Evolutionary conservation across 2,797 vertebrate genomes (phyloP).

Genomic region (Smutsia temminckii): DNA sequence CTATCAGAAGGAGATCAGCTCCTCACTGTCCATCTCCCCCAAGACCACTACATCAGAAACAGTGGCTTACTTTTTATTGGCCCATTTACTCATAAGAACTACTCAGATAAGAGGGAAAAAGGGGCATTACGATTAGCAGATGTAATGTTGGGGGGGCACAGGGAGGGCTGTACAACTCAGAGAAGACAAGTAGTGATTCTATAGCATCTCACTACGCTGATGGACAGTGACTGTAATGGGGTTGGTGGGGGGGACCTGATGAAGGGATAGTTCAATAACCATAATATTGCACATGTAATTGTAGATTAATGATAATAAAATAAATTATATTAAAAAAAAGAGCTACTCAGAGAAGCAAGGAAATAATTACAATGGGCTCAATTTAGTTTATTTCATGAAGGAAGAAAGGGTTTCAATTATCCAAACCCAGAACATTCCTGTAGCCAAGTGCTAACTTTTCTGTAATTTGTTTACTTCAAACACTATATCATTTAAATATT

Average conservation of each 20-base stretch:
- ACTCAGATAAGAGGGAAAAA: not conserved
- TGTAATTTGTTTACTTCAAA: conserved; percentile 17
- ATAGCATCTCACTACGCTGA: too few relatives aligned
- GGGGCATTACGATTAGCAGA: too few relatives aligned
- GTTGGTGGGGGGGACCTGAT: too few relatives aligned
- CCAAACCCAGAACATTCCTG: not conserved
- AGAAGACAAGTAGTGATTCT: too few relatives aligned
- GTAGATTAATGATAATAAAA: too few relatives aligned
- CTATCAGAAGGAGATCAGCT: not conserved
- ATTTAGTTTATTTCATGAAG: not conserved
- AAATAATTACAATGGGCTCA: not conserved
- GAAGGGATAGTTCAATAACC: too few relatives aligned
- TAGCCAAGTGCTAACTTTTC: not conserved
- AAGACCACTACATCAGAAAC: not conserved
- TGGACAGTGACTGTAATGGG: too few relatives aligned
- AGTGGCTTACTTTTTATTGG: not conserved
- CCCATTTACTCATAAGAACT: not conserved
- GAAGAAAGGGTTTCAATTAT: not conserved
- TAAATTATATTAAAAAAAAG: not conserved
- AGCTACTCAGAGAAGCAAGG: not conserved
- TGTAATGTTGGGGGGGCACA: too few relatives aligned
- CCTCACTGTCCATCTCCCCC: not conserved
- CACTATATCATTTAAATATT: not conserved
- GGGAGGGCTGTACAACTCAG: too few relatives aligned
- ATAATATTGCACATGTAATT: too few relatives aligned